Conservation (phyloP, 2,113 vertebrate species). For the Chionodraco myersi region DNA sequence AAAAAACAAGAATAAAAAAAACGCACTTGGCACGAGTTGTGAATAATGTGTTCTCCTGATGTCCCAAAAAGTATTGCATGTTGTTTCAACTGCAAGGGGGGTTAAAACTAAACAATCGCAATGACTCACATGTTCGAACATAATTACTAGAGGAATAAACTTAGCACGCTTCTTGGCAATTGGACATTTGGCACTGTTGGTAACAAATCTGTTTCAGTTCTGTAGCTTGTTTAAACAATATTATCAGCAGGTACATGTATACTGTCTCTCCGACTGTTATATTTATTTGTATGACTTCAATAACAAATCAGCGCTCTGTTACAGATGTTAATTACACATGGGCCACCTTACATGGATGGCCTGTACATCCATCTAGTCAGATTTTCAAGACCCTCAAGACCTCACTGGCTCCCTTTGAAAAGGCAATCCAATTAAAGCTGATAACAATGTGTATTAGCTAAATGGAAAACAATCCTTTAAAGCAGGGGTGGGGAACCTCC, state of each 20-base stretch:
- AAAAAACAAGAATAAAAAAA: neutral
- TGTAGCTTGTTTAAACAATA: neutral
- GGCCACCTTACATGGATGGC: neutral
- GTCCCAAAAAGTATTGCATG: neutral
- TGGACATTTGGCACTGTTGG: neutral
- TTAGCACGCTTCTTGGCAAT: neutral
- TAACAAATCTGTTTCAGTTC: neutral
- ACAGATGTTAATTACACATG: neutral
- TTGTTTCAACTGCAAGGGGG: neutral
- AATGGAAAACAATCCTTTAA: conserved; percentile 52
- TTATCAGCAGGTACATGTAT: neutral
- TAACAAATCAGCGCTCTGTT: neutral
- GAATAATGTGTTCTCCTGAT: neutral
- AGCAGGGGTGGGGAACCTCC: neutral
- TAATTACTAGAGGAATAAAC: neutral
- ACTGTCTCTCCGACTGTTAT: neutral
- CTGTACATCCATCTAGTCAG: neutral
- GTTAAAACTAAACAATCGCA: conserved; percentile 6
- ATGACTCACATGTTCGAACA: neutral
- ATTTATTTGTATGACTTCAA: neutral
- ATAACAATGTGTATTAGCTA: conserved; percentile 45
- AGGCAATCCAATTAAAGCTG: conserved; percentile 20
- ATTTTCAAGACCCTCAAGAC: neutral
- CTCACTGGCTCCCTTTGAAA: neutral
- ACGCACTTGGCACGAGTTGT: neutral